Evolutionary conservation across 2,797 vertebrate species (phyloP), one percentile per base, ranked within the genome.

Genomic region (Cheracebus regulus): DNA sequence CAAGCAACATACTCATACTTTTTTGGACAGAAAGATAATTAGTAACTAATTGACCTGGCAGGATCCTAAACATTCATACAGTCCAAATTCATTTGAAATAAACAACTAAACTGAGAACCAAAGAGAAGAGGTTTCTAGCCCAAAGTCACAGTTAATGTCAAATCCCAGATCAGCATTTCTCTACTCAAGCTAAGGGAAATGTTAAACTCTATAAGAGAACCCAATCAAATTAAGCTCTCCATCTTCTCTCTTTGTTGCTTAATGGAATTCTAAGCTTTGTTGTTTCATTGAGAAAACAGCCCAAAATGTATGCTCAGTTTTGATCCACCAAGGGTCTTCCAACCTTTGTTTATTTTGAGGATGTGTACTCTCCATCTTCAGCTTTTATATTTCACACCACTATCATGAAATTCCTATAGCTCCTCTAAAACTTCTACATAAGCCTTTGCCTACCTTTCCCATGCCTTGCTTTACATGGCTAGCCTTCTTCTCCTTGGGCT

Each of bases 21-120:
- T 97, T 39, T 73, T 84, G 30, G 28, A 82, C 30, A 84, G 86
- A 95, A 92, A 95, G 55, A 92, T 90, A 93, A 92, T 72, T n/a
- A 88, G 76, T 85, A 95, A 96, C 76, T 50, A 95, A 80, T 7
- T 70, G 39, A 88, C 4, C 79, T 44, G n/a, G 19, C 44, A 93
- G 33, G 20, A 61, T 52, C 36, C 89, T 90, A 41, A 81, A 76
- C 72, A 39, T 93, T 96, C 39, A 76, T 33, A 50, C 7, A 41
- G 17, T 64, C 58, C 10, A 93, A 87, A 95, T 52, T 93, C 64
- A 75, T 87, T 33, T 15, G 55, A 92, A 95, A 70, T 73, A 91
- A 90, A 64, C 75, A 26, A 67, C 26, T 61, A 94, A 93, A 90
- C 46, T 81, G 57, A 97, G 80, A 95, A 84, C 22, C 48, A 79